Evolutionary conservation across 2,797 vertebrate species (phyloP).

Genomic region (Triplophysa yarkandensis): DNA sequence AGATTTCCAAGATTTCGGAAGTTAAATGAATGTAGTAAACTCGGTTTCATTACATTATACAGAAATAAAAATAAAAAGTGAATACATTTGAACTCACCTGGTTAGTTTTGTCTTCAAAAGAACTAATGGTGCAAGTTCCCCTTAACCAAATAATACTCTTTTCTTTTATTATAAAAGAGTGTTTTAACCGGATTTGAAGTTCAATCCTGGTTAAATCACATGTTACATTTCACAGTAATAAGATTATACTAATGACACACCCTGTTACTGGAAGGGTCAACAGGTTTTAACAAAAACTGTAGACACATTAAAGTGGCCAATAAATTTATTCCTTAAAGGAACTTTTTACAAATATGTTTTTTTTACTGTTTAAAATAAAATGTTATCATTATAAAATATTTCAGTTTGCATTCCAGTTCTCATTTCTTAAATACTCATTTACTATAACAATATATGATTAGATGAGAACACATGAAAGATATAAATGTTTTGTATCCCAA

Average conservation of each 20-base stretch:
- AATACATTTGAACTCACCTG: conserved; percentile 1
- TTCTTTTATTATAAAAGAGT: not conserved
- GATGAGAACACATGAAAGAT: no score
- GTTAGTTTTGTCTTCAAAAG: not conserved
- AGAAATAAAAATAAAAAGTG: not conserved
- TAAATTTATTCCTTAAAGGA: no score
- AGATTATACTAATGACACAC: conserved; percentile 73
- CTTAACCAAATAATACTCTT: not conserved
- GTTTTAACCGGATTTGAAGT: conserved; percentile 32
- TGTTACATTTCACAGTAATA: conserved; percentile 68
- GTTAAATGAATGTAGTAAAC: not conserved
- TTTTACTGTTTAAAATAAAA: no score
- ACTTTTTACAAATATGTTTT: no score
- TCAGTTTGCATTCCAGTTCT: no score
- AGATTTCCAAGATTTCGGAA: not conserved
- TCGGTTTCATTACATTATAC: not conserved
- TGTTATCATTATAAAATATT: no score
- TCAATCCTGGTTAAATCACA: conserved; percentile 65
- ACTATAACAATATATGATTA: no score
- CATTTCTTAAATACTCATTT: no score
- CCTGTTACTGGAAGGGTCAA: conserved; percentile 49
- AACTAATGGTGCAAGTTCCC: not conserved
- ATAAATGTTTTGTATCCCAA: no score
- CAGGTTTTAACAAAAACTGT: conserved; percentile 48
- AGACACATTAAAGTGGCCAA: no score